Conservation (phyloP, 2,888 invertebrate genomes). For the Oscheius sp. region DNA sequence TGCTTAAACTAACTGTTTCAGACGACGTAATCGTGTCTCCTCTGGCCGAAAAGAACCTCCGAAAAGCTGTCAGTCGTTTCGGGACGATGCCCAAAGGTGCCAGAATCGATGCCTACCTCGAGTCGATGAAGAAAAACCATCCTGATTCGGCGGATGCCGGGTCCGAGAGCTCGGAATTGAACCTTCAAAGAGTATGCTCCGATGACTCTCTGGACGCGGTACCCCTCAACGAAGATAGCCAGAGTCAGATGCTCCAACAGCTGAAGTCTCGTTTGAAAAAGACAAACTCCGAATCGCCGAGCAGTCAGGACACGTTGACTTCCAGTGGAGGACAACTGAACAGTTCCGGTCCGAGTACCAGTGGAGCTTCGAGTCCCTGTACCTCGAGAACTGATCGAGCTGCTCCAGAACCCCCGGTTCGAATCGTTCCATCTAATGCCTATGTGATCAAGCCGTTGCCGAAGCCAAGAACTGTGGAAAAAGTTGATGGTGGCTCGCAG, state of each 20-base stretch:
- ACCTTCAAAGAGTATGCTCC: conserved; percentile 46
- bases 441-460: conserved; percentile 25
- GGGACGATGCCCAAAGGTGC: conserved; percentile 96
- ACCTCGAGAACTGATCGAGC: conserved; percentile 15
- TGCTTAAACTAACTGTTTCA: neutral
- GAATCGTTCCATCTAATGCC: conserved; percentile 28
- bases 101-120: conserved; percentile 93
- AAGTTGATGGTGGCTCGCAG: conserved; percentile 53
- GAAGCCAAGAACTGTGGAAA: conserved; percentile 34
- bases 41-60: conserved; percentile 66
- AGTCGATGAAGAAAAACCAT: conserved; percentile 80
- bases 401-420: conserved; percentile 30
- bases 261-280: conserved; percentile 71
- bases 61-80: conserved; percentile 87
- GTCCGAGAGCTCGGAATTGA: conserved; percentile 12
- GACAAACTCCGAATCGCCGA: conserved; percentile 56
- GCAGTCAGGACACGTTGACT: conserved; percentile 7
- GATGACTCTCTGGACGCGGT: conserved; percentile 67
- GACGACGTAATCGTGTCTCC: conserved; percentile 51
- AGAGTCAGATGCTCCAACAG: conserved; percentile 58
- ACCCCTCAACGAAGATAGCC: conserved; percentile 46
- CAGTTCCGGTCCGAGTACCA: conserved; percentile 33
- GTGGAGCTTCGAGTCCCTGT: conserved; percentile 37
- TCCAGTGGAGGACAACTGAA: neutral
- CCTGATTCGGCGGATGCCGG: conserved; percentile 28